Evolutionary conservation across 2,797 vertebrate species (phyloP).

Genomic region (Spinus pinus): DNA sequence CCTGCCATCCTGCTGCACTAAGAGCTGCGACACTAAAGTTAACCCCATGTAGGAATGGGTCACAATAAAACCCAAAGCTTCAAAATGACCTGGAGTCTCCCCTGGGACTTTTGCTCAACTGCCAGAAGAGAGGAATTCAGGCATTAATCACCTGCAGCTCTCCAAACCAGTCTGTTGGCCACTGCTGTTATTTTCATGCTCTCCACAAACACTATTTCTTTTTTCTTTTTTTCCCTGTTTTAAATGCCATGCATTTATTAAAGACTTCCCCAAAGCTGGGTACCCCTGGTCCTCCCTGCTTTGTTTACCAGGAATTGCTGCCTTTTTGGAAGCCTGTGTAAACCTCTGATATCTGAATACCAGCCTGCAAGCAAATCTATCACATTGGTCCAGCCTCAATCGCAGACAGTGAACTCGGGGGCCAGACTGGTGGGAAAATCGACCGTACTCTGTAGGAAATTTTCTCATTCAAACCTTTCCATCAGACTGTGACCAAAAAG

Average conservation of each 20-base stretch:
- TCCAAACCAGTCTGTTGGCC: background rate
- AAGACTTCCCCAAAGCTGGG: background rate
- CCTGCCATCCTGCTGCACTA: background rate
- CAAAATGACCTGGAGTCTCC: background rate
- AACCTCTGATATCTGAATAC: background rate
- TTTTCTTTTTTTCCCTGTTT: background rate
- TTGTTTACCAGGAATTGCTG: conserved; percentile 16
- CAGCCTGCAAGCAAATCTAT: background rate
- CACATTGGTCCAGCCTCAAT: background rate
- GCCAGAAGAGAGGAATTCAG: background rate
- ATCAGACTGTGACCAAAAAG: conserved; percentile 39
- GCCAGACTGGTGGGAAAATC: conserved; percentile 23
- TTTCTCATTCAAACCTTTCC: conserved; percentile 46
- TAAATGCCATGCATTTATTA: background rate
- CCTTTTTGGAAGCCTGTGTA: conserved; percentile 3
- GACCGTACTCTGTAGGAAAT: background rate
- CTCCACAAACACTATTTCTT: background rate
- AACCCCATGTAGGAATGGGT: background rate
- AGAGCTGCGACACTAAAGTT: background rate
- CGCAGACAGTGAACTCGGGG: background rate
- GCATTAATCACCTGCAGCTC: background rate
- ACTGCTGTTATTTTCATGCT: background rate
- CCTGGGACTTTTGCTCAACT: background rate
- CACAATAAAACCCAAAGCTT: background rate
- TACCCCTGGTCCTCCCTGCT: background rate